Evolutionary conservation across 2,888 invertebrate genomes (phyloP), one percentile per base, ranked within the genome.

Genomic region (Drepanosiphum platanoidis): DNA sequence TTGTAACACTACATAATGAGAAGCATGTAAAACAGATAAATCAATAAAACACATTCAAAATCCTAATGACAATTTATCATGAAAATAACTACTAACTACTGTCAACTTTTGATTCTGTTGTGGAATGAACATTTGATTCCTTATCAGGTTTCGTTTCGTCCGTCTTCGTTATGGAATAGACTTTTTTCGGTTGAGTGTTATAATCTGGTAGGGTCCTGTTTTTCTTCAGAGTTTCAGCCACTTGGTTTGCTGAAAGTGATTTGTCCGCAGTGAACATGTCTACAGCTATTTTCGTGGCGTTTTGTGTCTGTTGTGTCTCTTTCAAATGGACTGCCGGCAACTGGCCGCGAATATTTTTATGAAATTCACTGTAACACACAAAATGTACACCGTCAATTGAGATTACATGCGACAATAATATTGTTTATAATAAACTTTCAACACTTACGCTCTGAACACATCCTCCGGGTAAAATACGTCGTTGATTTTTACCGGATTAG

Each of bases 391-490:
- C 42, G 42, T 11, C 42, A 42, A 42, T 5, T 42, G 42, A 61
- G 9, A n/a, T 5, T 27, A 27, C 27, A 22, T 27, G 5, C 27
- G 13, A 3, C n/a, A 32, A 22, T 22, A 11, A 66, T 3, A n/a
- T n/a, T n/a, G n/a, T n/a, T n/a, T n/a, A n/a, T 7, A 22, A 70
- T 52, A 32, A 39, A 58, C 39, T 71, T 32, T 52, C 34, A 58
- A 74, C 34, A 86, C 93, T 92, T 92, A 97, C 97, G 94, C 96
- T 93, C 97, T 92, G 27, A 95, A 90, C 82, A 91, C 88, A 90
- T 97, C 97, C 90, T 97, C 97, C 80, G 93, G 90, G 88, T 96
- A 97, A 88, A 96, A 94, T 88, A 97, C 95, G 87, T 92, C 90
- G 88, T 90, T 92, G 15, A 96, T 90, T 18, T 92, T 91, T 15